Percentiles rank a stretch among this genome's conserved stretches.
Evolutionary conservation across 1,140 invertebrate species (phyloP).

Genomic region (Heliconius himera): DNA sequence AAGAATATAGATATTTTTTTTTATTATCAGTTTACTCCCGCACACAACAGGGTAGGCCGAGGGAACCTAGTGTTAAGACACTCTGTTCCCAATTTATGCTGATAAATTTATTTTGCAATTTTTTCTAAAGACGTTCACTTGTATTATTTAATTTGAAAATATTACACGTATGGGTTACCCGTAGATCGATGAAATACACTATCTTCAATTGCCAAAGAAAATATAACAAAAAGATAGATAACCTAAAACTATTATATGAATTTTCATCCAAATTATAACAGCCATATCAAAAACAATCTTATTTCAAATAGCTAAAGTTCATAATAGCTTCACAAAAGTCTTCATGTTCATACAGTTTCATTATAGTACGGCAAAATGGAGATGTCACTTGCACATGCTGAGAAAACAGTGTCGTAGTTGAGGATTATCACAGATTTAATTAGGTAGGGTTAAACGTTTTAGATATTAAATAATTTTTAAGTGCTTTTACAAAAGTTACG

Average conservation of each 20-base stretch:
- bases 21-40: too few species aligned
- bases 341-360: conserved; percentile 10
- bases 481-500: neutral
- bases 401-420: conserved; percentile 13
- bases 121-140: too few species aligned
- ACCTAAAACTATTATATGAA: neutral
- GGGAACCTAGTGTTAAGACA: too few species aligned
- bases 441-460: conserved; percentile 4
- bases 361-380: conserved; percentile 16
- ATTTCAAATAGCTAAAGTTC: neutral
- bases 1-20: too few species aligned
- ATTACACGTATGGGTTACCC: too few species aligned
- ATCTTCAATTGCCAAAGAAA: neutral
- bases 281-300: neutral
- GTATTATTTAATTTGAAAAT: too few species aligned
- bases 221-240: neutral
- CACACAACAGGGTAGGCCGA: too few species aligned
- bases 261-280: neutral
- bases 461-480: neutral
- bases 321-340: neutral
- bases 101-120: too few species aligned
- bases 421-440: conserved; percentile 24
- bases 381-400: conserved; percentile 16
- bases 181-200: neutral
- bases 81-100: too few species aligned